Evolutionary conservation across 2,888 invertebrate genomes (phyloP).

Genomic region (Gari tellinella): DNA sequence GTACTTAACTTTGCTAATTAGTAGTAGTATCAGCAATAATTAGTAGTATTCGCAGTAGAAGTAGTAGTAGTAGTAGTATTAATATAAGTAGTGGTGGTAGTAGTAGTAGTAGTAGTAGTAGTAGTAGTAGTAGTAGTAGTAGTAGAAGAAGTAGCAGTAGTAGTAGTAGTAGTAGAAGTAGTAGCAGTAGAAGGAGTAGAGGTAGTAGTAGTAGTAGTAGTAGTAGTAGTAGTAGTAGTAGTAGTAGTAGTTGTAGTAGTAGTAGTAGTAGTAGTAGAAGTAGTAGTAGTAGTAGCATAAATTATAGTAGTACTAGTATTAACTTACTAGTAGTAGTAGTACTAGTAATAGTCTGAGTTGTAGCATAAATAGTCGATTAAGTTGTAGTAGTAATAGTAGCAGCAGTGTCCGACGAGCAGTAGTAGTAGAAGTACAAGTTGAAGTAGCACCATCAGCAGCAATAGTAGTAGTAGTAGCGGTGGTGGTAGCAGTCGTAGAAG

Average conservation of each 20-base stretch:
- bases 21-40: background rate
- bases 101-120: slow-evolving; percentile 12
- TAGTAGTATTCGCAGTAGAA: slow-evolving; percentile 18
- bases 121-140: slow-evolving; percentile 18
- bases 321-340: slow-evolving; percentile 17
- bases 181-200: too few species aligned
- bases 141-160: slow-evolving; percentile 9
- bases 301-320: too few species aligned
- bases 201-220: slow-evolving; percentile 10
- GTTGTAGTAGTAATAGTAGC: slow-evolving; percentile 20
- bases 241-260: slow-evolving; percentile 33
- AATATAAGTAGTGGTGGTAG: slow-evolving; percentile 14
- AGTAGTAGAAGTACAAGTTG: too few species aligned
- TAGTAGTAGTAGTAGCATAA: too few species aligned
- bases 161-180: slow-evolving; percentile 16
- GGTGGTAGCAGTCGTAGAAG: too few species aligned
- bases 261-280: slow-evolving; percentile 30
- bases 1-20: too few species aligned
- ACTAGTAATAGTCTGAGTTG: slow-evolving; percentile 18
- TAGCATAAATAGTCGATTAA: slow-evolving; percentile 13
- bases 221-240: slow-evolving; percentile 26
- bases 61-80: slow-evolving; percentile 20
- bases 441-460: too few species aligned
- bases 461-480: too few species aligned
- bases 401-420: too few species aligned